These are phyloP conservation scores for Diorhabda sublineata DNA, from an alignment of 1,140 invertebrate genomes.

Conservation along the genomic window DNA sequence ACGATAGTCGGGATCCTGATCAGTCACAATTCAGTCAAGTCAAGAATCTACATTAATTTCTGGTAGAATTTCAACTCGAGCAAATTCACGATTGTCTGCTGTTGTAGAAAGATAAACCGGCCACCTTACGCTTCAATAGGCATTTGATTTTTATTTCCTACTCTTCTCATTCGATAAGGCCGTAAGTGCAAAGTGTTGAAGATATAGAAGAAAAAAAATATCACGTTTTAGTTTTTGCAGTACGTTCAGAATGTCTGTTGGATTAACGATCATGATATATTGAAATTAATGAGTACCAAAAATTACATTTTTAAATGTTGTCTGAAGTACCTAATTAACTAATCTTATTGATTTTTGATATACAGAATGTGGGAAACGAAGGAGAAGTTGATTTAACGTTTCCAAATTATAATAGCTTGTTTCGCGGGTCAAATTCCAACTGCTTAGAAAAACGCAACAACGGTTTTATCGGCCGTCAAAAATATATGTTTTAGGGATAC, in stretches of 20 bases:
- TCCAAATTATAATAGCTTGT: too few species aligned
- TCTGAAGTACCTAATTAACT: too few species aligned
- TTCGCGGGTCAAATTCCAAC: too few species aligned
- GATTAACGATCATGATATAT: neutral
- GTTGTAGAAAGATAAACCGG: conserved; percentile 29
- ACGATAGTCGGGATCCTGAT: conserved; percentile 6
- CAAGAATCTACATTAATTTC: conserved; percentile 15
- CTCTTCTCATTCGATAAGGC: conserved; percentile 6
- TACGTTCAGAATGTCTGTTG: neutral
- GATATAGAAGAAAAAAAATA: neutral
- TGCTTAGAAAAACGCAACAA: too few species aligned
- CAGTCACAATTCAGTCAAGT: neutral
- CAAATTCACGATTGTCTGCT: conserved; percentile 28
- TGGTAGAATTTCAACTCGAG: conserved; percentile 4
- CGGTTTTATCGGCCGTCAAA: too few species aligned
- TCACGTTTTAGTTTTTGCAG: neutral
- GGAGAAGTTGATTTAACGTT: too few species aligned
- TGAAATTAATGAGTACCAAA: too few species aligned
- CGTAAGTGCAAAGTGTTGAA: conserved; percentile 9
- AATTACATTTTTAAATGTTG: too few species aligned
- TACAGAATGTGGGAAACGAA: too few species aligned
- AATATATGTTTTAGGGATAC: too few species aligned
- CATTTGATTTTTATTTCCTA: conserved; percentile 21
- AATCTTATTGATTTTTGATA: too few species aligned
- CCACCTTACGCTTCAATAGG: conserved; percentile 28